phyloP scores from a whole-genome alignment of 2,888 invertebrate genomes.

The Flabesymbios commensalis region DNA sequence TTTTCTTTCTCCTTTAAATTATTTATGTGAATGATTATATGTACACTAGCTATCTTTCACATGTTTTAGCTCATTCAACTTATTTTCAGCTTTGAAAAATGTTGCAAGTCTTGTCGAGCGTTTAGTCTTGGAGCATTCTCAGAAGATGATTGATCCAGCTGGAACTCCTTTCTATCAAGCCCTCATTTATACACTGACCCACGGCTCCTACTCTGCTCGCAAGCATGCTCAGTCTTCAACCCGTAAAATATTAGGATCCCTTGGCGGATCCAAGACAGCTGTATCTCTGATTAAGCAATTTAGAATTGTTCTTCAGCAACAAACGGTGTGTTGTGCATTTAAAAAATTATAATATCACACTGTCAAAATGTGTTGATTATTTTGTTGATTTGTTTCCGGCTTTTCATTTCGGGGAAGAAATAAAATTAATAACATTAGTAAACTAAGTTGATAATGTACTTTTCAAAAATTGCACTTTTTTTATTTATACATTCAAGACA shows the following conservation, averaged over 20 bases:
- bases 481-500: no score
- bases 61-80: no score
- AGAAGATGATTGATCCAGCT: conserved; percentile 69
- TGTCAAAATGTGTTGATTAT: no score
- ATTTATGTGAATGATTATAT: no score
- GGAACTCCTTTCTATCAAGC: conserved; percentile 72
- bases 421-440: no score
- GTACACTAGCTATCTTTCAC: no score
- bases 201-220: conserved; percentile 69
- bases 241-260: conserved; percentile 67
- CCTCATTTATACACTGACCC: conserved; percentile 72
- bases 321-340: no score
- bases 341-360: no score
- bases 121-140: conserved; percentile 73
- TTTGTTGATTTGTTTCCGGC: no score
- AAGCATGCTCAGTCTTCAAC: conserved; percentile 69
- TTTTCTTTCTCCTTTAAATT: conserved; percentile 62
- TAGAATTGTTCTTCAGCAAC: conserved; percentile 69
- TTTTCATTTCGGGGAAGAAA: no score
- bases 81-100: conserved; percentile 69
- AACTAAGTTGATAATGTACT: no score
- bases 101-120: conserved; percentile 76
- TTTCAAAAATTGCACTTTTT: no score
- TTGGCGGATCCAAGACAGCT: conserved; percentile 69
- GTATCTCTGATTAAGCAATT: conserved; percentile 72